Base-by-base conservation (phyloP, 2,888 invertebrate species). In the Maniola hyperantus region DNA sequence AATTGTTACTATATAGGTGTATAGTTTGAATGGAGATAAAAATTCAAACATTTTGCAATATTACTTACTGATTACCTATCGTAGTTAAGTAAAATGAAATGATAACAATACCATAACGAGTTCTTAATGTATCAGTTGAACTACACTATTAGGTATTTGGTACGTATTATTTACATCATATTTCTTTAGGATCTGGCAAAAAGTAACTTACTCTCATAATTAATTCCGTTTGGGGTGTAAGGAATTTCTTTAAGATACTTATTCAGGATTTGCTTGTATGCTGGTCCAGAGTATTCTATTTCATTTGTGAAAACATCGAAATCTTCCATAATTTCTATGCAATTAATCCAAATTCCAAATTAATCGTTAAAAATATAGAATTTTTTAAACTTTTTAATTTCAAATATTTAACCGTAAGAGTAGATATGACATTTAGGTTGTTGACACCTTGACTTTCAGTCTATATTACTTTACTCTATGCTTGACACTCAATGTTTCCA, bases 241-340 rank as follows among this genome's bases (percentile, higher is more conserved):
- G 89, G 89, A 36, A 79, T 79, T 13, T 88, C 84, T 60, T 85
- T 80, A 0, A 87, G 83, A 76, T 83, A 88, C 71, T 88, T 87
- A 67, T 85, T 82, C 0, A 92, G 69, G 69, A 87, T 80, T 67
- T 84, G 87, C 67, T 80, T 84, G 64, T 83, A 90, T 18, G 85
- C 71, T 5, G 88, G 84, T 69, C 87, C 83, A 1, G 88, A 84
- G 67, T 84, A 88, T 63, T 86, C 82, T 20, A 90, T 89, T 79
- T 91, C 87, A 76, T 91, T 85, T 0, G 89, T 88, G 74, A 92
- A 91, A 55, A 92, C 80, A 74, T 92, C 91, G 60, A 87, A 90
- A 76, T 91, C 91, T 73, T 91, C 91, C 90, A 92, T 90, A 66
- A 15, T 26, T 39, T 18, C 13, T 58, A 33, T 20, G 7, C 10